Percentiles rank a stretch among this genome's conserved stretches.
These are phyloP conservation scores for Sigmodon hispidus DNA, from an alignment of 2,113 vertebrate genomes.

Conservation along the genomic window DNA sequence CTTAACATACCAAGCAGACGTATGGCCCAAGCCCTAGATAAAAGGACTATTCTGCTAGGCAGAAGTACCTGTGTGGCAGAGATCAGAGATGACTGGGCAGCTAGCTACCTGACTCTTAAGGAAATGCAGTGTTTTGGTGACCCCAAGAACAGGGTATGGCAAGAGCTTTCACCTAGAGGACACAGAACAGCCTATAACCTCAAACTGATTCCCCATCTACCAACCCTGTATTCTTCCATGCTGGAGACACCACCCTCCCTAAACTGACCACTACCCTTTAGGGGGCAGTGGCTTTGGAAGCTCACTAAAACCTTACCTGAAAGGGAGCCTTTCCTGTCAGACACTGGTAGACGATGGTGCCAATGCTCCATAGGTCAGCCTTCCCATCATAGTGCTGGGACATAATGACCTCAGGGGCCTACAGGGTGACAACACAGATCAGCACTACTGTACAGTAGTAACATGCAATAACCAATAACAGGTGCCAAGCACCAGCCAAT, in stretches of 20 bases:
- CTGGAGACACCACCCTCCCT: background rate
- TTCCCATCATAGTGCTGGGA: constrained; percentile 98
- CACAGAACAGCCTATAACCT: no score
- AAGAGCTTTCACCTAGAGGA: background rate
- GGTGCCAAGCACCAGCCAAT: background rate
- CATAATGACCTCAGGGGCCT: constrained; percentile 99
- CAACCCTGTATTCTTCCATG: background rate
- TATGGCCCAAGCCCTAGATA: background rate
- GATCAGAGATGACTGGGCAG: background rate
- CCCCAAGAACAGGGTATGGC: background rate
- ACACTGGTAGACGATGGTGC: constrained; percentile 97
- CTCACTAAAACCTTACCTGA: constrained; percentile 86
- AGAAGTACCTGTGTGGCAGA: background rate
- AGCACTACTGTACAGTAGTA: rapidly evolving
- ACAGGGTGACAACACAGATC: background rate
- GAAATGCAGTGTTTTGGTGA: background rate
- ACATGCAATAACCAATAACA: background rate
- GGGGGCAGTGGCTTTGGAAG: background rate
- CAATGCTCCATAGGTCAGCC: constrained; percentile 98
- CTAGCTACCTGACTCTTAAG: background rate
- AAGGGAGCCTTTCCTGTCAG: constrained; percentile 97
- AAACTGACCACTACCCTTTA: background rate
- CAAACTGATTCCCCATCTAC: background rate
- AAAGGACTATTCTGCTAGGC: background rate
- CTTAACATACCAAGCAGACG: background rate